Evolutionary conservation across 2,888 invertebrate species (phyloP), one percentile per base, ranked within the genome.

Genomic region (Formica aserva): DNA sequence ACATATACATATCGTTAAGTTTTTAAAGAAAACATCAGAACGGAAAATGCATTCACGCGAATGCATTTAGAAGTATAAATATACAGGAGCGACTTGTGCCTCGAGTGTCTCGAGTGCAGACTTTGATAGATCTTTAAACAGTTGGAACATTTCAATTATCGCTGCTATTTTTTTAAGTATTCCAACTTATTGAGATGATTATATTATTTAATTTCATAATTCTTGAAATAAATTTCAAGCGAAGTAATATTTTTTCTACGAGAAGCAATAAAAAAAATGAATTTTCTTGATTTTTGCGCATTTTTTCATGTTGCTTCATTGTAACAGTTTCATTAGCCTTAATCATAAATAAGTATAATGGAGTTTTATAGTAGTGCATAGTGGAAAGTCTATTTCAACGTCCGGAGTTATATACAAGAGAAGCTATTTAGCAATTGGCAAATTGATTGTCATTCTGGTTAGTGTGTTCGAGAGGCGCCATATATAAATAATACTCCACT

Each of bases 361-460:
- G n/a, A 62, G 84, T 86, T 78, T 72, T 69, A 72, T 80, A 80
- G 81, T 81, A 71, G 76, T n/a, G 55, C 41, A 57, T 85, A 82
- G 85, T 71, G 77, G 83, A 89, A 85, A 84, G 82, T 84, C 83
- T 82, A 77, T 84, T 88, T 82, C 78, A 82, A 84, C 66, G 55
- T 78, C n/a, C 52, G 83, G 87, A 83, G 88, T 81, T 86, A 35
- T 35, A 35, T 35, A 85, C 85, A 48, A 88, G 90, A 90, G 89
- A 60, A 72, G 89, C 84, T 85, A 90, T 90, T 90, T 90, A 89
- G 76, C 90, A 90, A 90, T 90, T 90, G 89, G 38, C 80, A 63
- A 65, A 67, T 57, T 77, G 87, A 88, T 87, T 90, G 87, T 83
- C 88, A 87, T 88, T 86, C 82, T 38, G 84, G 75, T 76, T 38